phyloP scores from a whole-genome alignment of 2,113 vertebrate species.

The Gopherus flavomarginatus region DNA sequence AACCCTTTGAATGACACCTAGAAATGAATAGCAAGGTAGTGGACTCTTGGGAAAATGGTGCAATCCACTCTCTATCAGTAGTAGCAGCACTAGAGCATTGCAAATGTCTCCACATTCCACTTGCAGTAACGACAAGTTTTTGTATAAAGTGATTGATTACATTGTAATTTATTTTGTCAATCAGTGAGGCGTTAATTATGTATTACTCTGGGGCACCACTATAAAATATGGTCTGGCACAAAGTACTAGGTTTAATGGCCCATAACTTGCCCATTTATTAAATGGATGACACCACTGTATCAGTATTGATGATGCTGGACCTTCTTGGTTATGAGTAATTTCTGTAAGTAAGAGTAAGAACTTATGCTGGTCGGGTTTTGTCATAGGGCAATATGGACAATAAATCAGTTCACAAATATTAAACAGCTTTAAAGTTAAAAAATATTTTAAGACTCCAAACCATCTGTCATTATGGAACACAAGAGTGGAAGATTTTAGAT shows the following conservation, averaged over 20 bases:
- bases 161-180: slow-evolving; percentile 53
- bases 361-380: background rate
- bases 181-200: slow-evolving; percentile 59
- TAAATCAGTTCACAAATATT: slow-evolving; percentile 24
- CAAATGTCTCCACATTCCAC: slow-evolving; percentile 20
- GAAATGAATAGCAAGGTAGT: background rate
- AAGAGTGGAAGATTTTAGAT: background rate
- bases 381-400: background rate
- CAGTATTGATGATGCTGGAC: slow-evolving; percentile 7
- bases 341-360: slow-evolving; percentile 15
- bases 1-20: background rate
- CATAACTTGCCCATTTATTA: slow-evolving; percentile 34
- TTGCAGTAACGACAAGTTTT: slow-evolving; percentile 18
- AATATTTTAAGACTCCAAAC: background rate
- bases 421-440: background rate
- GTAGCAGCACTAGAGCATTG: background rate
- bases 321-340: slow-evolving; percentile 19
- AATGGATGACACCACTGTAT: slow-evolving; percentile 11
- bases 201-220: slow-evolving; percentile 26
- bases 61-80: background rate
- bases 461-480: background rate
- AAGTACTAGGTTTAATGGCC: slow-evolving; percentile 42
- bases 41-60: background rate
- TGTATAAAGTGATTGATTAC: slow-evolving; percentile 54
- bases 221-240: slow-evolving; percentile 47